Base-by-base conservation (phyloP, 2,888 invertebrate species). In the Leptothorax acervorum region DNA sequence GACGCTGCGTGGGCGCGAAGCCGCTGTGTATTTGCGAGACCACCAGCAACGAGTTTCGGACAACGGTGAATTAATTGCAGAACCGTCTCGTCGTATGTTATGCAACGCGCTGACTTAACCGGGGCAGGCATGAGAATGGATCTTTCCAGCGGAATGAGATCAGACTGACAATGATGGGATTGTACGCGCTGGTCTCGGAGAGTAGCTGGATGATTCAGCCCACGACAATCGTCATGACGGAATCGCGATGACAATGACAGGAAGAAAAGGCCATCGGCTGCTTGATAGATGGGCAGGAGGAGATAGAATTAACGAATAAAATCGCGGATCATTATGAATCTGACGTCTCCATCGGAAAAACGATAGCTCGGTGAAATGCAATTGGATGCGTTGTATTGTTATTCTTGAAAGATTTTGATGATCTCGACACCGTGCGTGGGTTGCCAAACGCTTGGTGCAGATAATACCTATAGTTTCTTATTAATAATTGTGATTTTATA, bases 31-130 rank as follows among this genome's bases (percentile, higher is more conserved):
- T 66, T 39, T 73, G 68, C 65, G 75, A 79, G 45, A 74, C 73
- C 83, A 62, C 51, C 57, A 51, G 48, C 53, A 68, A 73, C 73
- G 71, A 63, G 84, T 81, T 86, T 76, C 60, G 79, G 82, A 48
- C 63, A 63, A 63, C 48, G 45, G 60, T 75, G 85, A 75, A 85
- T 88, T 88, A 89, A 88, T 89, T 73, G 83, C 74, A 31, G 48
- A 75, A 84, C 81, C 66, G 65, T 84, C 62, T 51, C 39, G 73
- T 45, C 70, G 65, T 73, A 12, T 71, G 83, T 83, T 76, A 66
- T 48, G n/a, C n/a, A 12, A 9, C 23, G 60, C 18, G 12, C 63
- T 35, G 63, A 35, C n/a, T 48, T 63, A 35, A 23, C 28, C 45
- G 48, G 11, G 66, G 3, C 28, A 66, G 73, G 35, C 31, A 73